These are phyloP conservation scores for Hypomecis atomaria DNA, from an alignment of 2,888 invertebrate species.

Conservation along the genomic window DNA sequence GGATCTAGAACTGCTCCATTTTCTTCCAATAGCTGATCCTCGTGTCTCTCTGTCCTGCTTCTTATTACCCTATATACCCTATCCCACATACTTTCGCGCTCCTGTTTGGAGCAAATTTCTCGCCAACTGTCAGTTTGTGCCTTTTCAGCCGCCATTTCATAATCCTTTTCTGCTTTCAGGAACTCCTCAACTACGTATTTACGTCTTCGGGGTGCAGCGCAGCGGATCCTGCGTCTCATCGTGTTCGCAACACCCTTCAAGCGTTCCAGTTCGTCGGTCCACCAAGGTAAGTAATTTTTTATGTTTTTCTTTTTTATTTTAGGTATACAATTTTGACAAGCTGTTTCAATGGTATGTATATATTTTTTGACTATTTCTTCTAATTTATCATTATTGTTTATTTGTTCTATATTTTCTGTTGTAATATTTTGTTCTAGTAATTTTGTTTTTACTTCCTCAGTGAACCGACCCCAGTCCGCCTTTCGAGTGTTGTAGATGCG, in stretches of 20 bases:
- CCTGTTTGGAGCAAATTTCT: constrained; percentile 26
- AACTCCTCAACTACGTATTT: background rate
- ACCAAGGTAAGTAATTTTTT: constrained; percentile 1
- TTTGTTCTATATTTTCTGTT: background rate
- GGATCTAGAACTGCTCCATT: too few relatives aligned
- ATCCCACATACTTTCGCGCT: background rate
- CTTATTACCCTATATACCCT: too few relatives aligned
- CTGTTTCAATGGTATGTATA: background rate
- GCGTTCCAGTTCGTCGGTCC: constrained; percentile 1
- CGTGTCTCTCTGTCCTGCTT: too few relatives aligned
- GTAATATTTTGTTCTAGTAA: background rate
- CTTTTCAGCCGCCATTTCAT: background rate
- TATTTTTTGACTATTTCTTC: background rate
- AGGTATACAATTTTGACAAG: background rate
- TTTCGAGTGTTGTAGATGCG: constrained; percentile 1
- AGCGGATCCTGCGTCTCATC: background rate
- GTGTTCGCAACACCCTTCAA: background rate
- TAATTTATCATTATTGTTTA: background rate
- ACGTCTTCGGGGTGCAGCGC: constrained; percentile 3
- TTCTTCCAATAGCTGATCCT: too few relatives aligned
- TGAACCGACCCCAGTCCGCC: background rate
- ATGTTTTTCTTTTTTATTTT: background rate
- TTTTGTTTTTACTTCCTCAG: background rate
- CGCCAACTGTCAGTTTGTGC: background rate
- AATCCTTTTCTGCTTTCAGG: background rate